These are phyloP conservation scores for Epinephelus lanceolatus DNA, from an alignment of 2,113 vertebrate species.

Conservation along the genomic window DNA sequence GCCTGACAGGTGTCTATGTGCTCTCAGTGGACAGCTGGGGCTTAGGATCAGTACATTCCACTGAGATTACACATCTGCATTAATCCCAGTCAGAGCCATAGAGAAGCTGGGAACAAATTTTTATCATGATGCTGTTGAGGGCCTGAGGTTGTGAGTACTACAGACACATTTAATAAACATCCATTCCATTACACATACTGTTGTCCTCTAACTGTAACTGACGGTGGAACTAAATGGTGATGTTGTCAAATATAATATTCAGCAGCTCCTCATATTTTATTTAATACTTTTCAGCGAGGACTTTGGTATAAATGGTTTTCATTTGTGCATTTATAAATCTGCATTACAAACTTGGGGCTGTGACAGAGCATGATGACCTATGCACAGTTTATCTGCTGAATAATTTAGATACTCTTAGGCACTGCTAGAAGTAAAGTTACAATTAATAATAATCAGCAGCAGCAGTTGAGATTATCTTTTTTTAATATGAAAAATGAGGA, in stretches of 20 bases:
- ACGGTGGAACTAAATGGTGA: not conserved
- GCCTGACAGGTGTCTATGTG: conserved; percentile 44
- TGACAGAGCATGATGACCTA: not conserved
- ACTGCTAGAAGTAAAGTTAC: not conserved
- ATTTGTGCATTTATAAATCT: not conserved
- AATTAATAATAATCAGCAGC: not conserved
- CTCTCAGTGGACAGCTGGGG: conserved; percentile 67
- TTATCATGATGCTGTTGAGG: conserved; percentile 62
- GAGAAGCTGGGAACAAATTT: conserved; percentile 64
- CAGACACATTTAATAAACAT: conserved; percentile 45
- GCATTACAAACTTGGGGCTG: not conserved
- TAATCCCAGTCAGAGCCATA: conserved; percentile 71
- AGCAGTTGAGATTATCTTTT: not conserved
- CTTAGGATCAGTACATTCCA: conserved; percentile 73
- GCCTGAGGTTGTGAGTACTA: conserved; percentile 30
- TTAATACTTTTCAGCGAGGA: not conserved
- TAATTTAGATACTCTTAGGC: not conserved
- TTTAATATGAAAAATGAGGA: not conserved
- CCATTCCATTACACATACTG: conserved; percentile 12
- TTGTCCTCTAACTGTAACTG: not conserved
- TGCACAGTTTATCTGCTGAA: not conserved
- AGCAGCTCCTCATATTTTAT: not conserved
- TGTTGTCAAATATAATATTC: not conserved
- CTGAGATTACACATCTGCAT: conserved; percentile 81
- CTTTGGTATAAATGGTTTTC: not conserved